Evolutionary conservation across 2,113 vertebrate species (phyloP).

Genomic region (Lepus timidus): DNA sequence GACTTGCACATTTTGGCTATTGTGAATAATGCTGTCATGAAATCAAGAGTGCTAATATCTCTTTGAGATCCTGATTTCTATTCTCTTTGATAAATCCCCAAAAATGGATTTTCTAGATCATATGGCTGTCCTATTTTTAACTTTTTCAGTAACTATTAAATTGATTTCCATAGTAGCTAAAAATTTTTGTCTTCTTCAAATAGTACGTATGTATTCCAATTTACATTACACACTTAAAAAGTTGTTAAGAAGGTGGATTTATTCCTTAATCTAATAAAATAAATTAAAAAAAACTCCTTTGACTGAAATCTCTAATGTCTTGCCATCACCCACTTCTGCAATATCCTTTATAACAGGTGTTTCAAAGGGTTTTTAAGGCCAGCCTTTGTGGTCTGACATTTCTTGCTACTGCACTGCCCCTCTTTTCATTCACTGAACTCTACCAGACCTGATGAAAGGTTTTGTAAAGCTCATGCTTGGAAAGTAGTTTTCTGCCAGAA

Average conservation of each 20-base stretch:
- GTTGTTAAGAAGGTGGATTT: background rate
- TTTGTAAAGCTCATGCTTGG: constrained; percentile 24
- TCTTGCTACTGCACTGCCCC: background rate
- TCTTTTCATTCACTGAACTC: constrained; percentile 33
- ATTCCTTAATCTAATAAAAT: background rate
- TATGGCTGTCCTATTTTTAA: background rate
- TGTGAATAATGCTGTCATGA: background rate
- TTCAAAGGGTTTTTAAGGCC: constrained; percentile 17
- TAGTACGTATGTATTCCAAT: background rate
- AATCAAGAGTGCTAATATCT: background rate
- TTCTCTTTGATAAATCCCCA: background rate
- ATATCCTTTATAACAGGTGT: background rate
- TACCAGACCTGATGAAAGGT: background rate
- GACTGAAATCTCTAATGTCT: background rate
- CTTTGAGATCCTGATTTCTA: background rate
- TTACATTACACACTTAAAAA: background rate
- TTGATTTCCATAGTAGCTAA: background rate
- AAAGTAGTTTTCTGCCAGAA: constrained; percentile 55
- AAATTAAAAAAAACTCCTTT: background rate
- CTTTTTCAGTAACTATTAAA: background rate
- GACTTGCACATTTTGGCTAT: background rate
- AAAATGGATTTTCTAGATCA: background rate
- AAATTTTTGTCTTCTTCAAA: background rate
- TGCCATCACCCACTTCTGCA: background rate
- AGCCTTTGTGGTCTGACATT: background rate